Conservation (phyloP, 2,888 invertebrate genomes). For the Spodoptera exigua region DNA sequence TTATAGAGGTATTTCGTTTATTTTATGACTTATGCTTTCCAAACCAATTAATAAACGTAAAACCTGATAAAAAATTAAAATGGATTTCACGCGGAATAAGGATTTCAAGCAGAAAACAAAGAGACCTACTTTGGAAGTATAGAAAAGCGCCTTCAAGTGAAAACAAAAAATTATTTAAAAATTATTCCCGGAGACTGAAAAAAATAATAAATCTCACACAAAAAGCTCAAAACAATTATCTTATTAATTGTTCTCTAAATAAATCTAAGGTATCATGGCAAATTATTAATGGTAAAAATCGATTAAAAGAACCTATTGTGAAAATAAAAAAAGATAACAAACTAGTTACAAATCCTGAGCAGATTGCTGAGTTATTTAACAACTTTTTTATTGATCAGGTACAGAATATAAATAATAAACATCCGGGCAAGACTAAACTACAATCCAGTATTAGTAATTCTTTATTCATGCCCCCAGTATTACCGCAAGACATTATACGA, state of each 20-base stretch:
- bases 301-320: not conserved
- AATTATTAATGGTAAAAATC: not conserved
- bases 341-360: not conserved
- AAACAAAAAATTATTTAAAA: no score
- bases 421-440: not conserved
- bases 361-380: slow-evolving; percentile 13
- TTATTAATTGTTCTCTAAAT: slow-evolving; percentile 3
- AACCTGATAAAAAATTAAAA: slow-evolving; percentile 4
- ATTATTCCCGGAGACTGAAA: no score
- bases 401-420: not conserved
- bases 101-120: no score
- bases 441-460: not conserved
- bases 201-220: no score
- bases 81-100: no score
- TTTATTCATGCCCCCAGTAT: slow-evolving; percentile 2
- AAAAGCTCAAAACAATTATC: no score
- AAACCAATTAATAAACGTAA: no score
- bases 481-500: not conserved
- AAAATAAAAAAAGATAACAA: not conserved
- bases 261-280: slow-evolving; percentile 5
- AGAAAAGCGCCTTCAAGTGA: no score
- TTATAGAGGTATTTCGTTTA: no score
- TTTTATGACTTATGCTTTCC: no score
- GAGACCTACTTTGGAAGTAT: no score
- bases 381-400: slow-evolving; percentile 7